These are phyloP conservation scores for Macheiramphus alcinus DNA, from an alignment of 2,113 vertebrate species.

Conservation along the genomic window DNA sequence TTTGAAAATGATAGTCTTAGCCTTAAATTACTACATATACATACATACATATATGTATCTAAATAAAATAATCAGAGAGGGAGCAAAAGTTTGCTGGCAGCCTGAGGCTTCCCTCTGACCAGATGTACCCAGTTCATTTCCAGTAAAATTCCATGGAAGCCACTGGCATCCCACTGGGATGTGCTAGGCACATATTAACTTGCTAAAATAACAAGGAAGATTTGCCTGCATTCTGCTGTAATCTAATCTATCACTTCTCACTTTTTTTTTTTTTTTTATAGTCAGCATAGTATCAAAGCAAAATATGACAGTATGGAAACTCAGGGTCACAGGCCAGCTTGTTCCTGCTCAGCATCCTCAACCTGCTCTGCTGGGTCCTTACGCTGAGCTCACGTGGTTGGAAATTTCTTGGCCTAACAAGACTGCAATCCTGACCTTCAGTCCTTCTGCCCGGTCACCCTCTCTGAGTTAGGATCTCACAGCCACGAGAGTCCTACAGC, in stretches of 20 bases:
- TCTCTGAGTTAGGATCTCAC: background rate
- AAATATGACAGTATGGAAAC: background rate
- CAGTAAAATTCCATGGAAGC: constrained; percentile 42
- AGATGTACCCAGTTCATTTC: constrained; percentile 4
- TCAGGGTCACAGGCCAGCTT: background rate
- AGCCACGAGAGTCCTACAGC: background rate
- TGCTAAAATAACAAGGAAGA: constrained; percentile 16
- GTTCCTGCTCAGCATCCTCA: background rate
- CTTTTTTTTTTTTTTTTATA: background rate
- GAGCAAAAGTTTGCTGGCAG: constrained; percentile 27
- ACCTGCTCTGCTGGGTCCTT: background rate
- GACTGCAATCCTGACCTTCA: background rate
- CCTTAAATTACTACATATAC: background rate
- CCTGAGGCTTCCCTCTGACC: background rate
- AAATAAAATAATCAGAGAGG: constrained; percentile 25
- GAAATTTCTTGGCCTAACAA: background rate
- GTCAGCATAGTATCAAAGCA: background rate
- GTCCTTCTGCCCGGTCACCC: background rate
- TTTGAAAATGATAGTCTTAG: background rate
- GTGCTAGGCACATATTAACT: constrained; percentile 13
- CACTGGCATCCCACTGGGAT: constrained; percentile 14
- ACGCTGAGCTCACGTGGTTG: background rate
- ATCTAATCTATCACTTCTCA: background rate
- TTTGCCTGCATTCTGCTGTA: background rate
- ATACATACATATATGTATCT: background rate